phyloP scores from a whole-genome alignment of 2,797 vertebrate genomes.

The Crenuchus spilurus region DNA sequence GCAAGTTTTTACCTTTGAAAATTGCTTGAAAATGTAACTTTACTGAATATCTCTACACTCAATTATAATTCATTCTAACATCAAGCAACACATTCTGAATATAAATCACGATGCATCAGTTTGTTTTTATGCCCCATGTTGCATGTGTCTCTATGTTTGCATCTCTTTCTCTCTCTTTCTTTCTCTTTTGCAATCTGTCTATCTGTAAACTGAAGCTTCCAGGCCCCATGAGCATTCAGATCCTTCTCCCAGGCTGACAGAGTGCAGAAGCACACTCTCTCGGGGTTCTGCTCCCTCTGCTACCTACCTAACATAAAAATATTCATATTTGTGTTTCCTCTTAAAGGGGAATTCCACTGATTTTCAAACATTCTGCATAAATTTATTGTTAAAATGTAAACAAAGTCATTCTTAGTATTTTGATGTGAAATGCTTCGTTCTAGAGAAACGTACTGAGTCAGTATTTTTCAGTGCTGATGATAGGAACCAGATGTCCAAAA shows the following conservation, averaged over 20 bases:
- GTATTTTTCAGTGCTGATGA: too few species aligned
- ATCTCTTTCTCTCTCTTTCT: constrained; percentile 6
- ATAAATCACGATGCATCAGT: background rate
- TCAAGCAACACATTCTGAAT: too few species aligned
- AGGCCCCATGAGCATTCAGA: constrained; percentile 30
- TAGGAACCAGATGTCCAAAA: too few species aligned
- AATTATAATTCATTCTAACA: too few species aligned
- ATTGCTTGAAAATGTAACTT: background rate
- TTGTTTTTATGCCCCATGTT: background rate
- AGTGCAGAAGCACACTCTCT: constrained; percentile 25
- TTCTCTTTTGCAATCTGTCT: constrained; percentile 7
- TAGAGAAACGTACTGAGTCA: too few species aligned
- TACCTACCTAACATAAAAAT: constrained; percentile 48
- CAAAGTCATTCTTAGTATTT: too few species aligned
- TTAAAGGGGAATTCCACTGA: too few species aligned
- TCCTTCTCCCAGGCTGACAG: constrained; percentile 31
- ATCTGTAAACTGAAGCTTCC: constrained; percentile 26
- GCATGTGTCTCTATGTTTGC: background rate
- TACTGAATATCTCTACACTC: too few species aligned
- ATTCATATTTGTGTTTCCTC: constrained; percentile 44
- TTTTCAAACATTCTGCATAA: too few species aligned
- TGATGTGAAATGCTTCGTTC: too few species aligned
- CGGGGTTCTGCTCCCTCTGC: constrained; percentile 40
- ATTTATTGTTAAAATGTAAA: too few species aligned
- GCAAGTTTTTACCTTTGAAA: background rate